Evolutionary conservation across 2,113 vertebrate genomes (phyloP).

Genomic region (Entomyzon cyanotis): DNA sequence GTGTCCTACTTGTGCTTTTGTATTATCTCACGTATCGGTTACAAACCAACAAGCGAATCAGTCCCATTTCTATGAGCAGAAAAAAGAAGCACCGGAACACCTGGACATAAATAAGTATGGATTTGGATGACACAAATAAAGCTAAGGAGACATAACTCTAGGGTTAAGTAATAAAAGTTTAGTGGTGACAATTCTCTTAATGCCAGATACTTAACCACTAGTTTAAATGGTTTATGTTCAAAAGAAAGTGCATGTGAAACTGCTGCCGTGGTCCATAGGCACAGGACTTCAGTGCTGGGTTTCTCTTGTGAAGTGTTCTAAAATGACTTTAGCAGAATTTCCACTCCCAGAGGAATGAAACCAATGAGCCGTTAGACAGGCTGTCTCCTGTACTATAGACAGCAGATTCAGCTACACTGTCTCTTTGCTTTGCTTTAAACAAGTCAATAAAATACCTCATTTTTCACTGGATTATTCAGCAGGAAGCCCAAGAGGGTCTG

Average conservation of each 20-base stretch:
- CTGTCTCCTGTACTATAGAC: background rate
- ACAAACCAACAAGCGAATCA: background rate
- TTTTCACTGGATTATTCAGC: slow-evolving; percentile 23
- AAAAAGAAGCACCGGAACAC: background rate
- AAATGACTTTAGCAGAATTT: background rate
- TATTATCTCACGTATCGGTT: background rate
- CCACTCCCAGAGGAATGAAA: background rate
- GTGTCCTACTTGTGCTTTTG: background rate
- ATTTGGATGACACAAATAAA: background rate
- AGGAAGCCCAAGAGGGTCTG: background rate
- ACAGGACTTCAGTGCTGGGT: background rate
- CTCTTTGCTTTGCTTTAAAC: slow-evolving; percentile 3
- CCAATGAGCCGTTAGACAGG: background rate
- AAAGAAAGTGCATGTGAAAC: background rate
- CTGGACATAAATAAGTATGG: background rate
- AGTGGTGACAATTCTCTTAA: background rate
- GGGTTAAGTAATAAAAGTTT: background rate
- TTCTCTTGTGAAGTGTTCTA: background rate
- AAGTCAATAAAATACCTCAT: slow-evolving; percentile 3
- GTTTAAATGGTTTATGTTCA: background rate
- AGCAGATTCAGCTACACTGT: background rate
- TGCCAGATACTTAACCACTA: background rate
- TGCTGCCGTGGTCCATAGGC: background rate
- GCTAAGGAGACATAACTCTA: background rate
- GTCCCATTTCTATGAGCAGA: background rate